These are phyloP conservation scores for Sarcophaga carnaria DNA, from an alignment of 2,888 invertebrate genomes.

Conservation along the genomic window DNA sequence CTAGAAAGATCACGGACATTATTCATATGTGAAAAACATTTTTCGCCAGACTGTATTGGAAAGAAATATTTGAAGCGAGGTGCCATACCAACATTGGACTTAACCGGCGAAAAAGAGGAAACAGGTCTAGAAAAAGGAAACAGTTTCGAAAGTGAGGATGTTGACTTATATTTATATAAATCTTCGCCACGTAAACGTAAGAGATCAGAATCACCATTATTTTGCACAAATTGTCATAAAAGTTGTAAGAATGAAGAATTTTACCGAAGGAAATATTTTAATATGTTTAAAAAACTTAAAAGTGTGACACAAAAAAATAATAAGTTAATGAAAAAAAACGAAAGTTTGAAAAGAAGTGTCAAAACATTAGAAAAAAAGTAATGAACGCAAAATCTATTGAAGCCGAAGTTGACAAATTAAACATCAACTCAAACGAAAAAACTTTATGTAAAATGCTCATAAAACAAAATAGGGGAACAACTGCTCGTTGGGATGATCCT, in stretches of 20 bases:
- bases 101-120: not conserved
- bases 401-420: constrained; percentile 5
- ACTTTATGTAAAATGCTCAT: constrained; percentile 11
- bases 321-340: not conserved
- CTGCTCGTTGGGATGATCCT: not conserved
- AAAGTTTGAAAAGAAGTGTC: not conserved
- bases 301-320: not conserved
- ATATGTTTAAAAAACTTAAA: constrained; percentile 33
- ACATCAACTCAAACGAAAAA: not conserved
- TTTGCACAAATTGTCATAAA: constrained; percentile 15
- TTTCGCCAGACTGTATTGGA: constrained; percentile 9
- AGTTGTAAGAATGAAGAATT: constrained; percentile 16
- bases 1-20: not conserved
- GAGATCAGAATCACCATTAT: constrained; percentile 8
- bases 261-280: constrained; percentile 14
- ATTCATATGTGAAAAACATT: constrained; percentile 13
- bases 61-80: constrained; percentile 79
- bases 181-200: not conserved
- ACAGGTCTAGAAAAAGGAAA: constrained; percentile 12
- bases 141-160: not conserved
- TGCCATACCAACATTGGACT: constrained; percentile 17
- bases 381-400: not conserved
- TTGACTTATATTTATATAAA: not conserved
- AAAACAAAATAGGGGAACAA: not conserved
- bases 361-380: not conserved